Percentiles rank a stretch among this genome's conserved stretches.
phyloP scores from a whole-genome alignment of 92 coral and sea anemone species.

The Paramuricea clavata region DNA sequence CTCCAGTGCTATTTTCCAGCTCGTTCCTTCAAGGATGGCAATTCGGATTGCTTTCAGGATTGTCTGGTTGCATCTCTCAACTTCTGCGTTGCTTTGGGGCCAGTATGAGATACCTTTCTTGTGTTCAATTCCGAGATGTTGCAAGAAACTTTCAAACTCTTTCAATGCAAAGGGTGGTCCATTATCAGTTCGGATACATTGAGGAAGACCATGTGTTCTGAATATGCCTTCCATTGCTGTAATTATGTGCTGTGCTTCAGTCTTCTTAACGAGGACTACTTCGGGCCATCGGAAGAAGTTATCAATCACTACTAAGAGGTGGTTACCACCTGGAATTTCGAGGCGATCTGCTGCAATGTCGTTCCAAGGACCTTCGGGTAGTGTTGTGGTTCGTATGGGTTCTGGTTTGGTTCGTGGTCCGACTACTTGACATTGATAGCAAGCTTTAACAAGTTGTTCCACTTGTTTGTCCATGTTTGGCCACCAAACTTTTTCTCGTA shows the following conservation, averaged over 20 bases:
- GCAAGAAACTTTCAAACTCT: conserved; percentile 73
- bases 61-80: conserved; percentile 73
- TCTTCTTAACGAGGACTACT: conserved; percentile 70
- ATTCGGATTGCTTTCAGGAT: conserved; percentile 67
- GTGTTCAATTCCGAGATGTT: conserved; percentile 70
- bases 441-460: conserved; percentile 49
- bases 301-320: conserved; percentile 71
- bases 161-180: conserved; percentile 72
- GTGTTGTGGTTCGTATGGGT: conserved; percentile 66
- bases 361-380: conserved; percentile 73
- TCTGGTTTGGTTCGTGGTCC: conserved; percentile 72
- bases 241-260: conserved; percentile 64
- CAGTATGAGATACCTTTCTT: conserved; percentile 72
- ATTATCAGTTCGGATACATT: conserved; percentile 61
- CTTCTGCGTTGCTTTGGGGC: conserved; percentile 78
- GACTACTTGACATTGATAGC: conserved; percentile 45
- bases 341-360: conserved; percentile 67
- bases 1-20: conserved; percentile 63
- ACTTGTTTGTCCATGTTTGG: conserved; percentile 59
- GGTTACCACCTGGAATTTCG: conserved; percentile 56
- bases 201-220: conserved; percentile 75
- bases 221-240: conserved; percentile 70
- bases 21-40: conserved; percentile 66
- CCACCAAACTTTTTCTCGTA: conserved; percentile 61
- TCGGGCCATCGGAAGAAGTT: conserved; percentile 78